Conservation (phyloP, 2,113 vertebrate genomes). For the Phyllostomus discolor region DNA sequence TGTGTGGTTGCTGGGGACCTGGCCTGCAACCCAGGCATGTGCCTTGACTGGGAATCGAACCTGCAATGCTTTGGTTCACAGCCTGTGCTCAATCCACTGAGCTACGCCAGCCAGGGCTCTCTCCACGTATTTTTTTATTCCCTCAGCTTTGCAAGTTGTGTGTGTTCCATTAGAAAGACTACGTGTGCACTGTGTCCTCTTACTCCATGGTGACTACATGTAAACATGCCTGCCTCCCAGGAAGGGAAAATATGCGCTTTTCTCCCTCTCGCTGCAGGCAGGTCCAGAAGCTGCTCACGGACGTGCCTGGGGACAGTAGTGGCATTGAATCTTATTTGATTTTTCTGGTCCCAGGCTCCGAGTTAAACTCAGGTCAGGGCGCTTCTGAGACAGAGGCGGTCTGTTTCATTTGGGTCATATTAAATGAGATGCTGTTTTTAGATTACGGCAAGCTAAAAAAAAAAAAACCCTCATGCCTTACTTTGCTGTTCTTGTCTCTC, state of each 20-base stretch:
- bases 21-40: too few species aligned
- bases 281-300: background rate
- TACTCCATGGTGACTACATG: background rate
- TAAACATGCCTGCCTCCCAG: background rate
- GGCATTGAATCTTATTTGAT: background rate
- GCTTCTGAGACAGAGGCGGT: background rate
- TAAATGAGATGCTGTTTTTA: constrained; percentile 57
- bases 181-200: background rate
- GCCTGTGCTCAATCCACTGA: too few species aligned
- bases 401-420: constrained; percentile 47
- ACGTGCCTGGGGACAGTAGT: background rate
- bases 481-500: background rate
- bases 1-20: too few species aligned
- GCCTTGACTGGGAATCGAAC: too few species aligned
- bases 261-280: background rate
- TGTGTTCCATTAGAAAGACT: background rate
- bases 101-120: too few species aligned
- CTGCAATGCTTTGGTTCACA: too few species aligned
- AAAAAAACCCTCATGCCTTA: background rate
- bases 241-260: background rate
- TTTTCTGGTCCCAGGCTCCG: background rate
- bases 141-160: background rate
- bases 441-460: background rate
- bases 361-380: constrained; percentile 33
- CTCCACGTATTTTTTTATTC: background rate